A percentile compares a stretch with the other conserved stretches of the same genome.
Evolutionary conservation across 2,113 vertebrate genomes (phyloP).

Genomic region (Mesocricetus auratus): DNA sequence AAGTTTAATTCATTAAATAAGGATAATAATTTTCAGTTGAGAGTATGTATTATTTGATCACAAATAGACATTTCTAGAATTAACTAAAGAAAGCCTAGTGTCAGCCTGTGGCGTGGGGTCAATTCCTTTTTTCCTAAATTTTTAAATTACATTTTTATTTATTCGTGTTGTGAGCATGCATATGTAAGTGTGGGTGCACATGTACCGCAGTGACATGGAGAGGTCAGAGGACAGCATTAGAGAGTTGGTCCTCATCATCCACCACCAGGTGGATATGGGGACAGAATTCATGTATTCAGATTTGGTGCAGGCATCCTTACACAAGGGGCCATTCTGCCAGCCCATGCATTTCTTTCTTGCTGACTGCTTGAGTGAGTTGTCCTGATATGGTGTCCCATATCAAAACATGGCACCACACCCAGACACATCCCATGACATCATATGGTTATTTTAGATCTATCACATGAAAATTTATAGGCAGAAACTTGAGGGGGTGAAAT

Average conservation of each 20-base stretch:
- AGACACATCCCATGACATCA: slow-evolving; percentile 51
- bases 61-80: background rate
- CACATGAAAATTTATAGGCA: slow-evolving; percentile 51
- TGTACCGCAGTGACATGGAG: background rate
- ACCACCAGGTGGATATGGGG: background rate
- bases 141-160: background rate
- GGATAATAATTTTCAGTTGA: background rate
- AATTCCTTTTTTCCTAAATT: background rate
- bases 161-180: background rate
- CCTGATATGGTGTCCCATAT: background rate
- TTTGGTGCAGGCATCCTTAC: background rate
- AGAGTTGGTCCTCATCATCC: background rate
- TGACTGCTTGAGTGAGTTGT: background rate
- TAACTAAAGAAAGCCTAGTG: background rate
- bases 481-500: slow-evolving; percentile 51
- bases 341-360: background rate
- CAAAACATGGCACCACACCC: background rate
- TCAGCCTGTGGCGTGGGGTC: background rate
- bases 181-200: background rate
- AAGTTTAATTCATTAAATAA: background rate
- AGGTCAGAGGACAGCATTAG: background rate
- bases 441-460: slow-evolving; percentile 22
- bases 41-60: background rate
- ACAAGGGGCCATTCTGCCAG: background rate
- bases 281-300: background rate